Conservation (phyloP, 1,140 invertebrate genomes). For the Rhopalosiphum padi region DNA sequence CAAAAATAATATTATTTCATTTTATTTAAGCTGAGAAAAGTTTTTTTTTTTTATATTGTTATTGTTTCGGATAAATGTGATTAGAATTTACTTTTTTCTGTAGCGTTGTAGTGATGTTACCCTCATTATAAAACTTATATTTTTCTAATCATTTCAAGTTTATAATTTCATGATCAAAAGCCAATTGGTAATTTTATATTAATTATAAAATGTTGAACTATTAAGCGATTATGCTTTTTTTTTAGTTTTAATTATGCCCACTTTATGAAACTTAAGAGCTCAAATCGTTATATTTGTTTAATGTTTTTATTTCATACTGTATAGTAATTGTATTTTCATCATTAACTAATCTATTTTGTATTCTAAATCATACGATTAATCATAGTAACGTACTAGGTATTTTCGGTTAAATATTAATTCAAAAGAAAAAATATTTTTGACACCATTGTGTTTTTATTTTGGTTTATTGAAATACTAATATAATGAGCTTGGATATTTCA, state of each 20-base stretch:
- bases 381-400: neutral
- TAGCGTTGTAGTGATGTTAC: neutral
- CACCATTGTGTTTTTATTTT: neutral
- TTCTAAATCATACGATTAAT: neutral
- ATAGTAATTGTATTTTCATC: neutral
- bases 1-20: no score
- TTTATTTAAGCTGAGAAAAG: no score
- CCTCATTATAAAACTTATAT: neutral
- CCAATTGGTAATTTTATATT: neutral
- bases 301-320: neutral
- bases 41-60: no score
- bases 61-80: no score
- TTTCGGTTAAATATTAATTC: neutral
- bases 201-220: neutral
- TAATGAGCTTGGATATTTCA: neutral
- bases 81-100: neutral
- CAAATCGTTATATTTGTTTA: neutral
- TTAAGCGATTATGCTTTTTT: neutral
- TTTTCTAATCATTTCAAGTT: neutral
- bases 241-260: neutral
- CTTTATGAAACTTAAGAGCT: neutral
- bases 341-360: neutral
- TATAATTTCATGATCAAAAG: neutral
- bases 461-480: neutral
- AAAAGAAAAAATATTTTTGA: neutral